Conservation (phyloP, 2,797 vertebrate species). For the Crenichthys baileyi region DNA sequence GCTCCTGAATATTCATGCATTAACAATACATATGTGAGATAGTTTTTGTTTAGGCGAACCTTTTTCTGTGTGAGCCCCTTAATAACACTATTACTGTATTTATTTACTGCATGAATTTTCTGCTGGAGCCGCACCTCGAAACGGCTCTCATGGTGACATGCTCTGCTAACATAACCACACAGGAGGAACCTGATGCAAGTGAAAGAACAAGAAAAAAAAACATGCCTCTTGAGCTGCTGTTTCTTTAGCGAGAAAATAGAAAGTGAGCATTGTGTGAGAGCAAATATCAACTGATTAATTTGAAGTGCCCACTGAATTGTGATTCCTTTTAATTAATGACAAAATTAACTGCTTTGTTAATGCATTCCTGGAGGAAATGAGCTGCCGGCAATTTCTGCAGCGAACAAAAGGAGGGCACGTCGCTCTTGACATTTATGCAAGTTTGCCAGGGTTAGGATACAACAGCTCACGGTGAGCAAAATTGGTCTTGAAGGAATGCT, state of each 20-base stretch:
- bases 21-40: slow-evolving; percentile 1
- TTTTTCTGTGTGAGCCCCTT: slow-evolving; percentile 21
- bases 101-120: slow-evolving; percentile 37
- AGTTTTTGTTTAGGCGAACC: slow-evolving; percentile 1
- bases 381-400: slow-evolving; percentile 72
- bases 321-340: slow-evolving; percentile 86
- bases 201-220: slow-evolving; percentile 12
- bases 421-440: slow-evolving; percentile 80
- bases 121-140: slow-evolving; percentile 43
- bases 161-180: slow-evolving; percentile 62
- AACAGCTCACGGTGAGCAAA: slow-evolving; percentile 70
- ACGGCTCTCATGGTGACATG: slow-evolving; percentile 58
- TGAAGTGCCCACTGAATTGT: slow-evolving; percentile 84
- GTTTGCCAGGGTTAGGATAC: slow-evolving; percentile 72
- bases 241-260: slow-evolving; percentile 69
- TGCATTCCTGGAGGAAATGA: slow-evolving; percentile 82
- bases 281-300: slow-evolving; percentile 85
- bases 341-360: slow-evolving; percentile 86
- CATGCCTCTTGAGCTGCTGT: slow-evolving; percentile 51
- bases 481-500: slow-evolving; percentile 76
- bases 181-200: slow-evolving; percentile 48
- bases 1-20: background rate
- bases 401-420: slow-evolving; percentile 81
- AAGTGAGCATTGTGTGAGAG: slow-evolving; percentile 74
- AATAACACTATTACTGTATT: slow-evolving; percentile 33